Conservation (phyloP, 2,888 invertebrate genomes). For the Chrysotoxum bicinctum region DNA sequence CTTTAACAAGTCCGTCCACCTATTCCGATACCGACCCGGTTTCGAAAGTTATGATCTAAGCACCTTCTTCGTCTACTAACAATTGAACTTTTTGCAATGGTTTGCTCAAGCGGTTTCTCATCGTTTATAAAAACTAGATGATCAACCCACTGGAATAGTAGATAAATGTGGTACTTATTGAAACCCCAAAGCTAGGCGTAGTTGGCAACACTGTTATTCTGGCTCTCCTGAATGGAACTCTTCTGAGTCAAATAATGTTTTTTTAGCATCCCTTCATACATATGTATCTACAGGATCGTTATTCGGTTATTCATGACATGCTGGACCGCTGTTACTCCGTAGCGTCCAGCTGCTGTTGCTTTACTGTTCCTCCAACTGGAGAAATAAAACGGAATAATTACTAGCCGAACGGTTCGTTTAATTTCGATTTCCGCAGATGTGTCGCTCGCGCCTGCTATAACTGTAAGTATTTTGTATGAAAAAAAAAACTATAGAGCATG, state of each 20-base stretch:
- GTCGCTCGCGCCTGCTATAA: constrained; percentile 27
- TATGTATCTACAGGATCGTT: constrained; percentile 45
- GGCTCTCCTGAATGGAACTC: background rate
- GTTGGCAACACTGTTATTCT: background rate
- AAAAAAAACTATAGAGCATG: background rate
- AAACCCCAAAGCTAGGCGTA: no score
- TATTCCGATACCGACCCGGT: no score
- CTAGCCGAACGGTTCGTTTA: constrained; percentile 71
- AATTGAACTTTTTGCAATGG: no score
- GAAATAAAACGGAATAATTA: constrained; percentile 69
- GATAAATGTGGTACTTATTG: no score
- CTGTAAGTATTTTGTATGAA: background rate
- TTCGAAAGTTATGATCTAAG: no score
- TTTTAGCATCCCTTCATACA: constrained; percentile 5
- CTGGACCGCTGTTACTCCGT: constrained; percentile 17
- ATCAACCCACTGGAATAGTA: no score
- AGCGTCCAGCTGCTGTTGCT: constrained; percentile 5
- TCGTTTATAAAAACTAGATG: no score
- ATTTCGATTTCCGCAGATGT: constrained; percentile 71
- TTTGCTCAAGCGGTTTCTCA: no score
- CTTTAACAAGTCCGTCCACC: no score
- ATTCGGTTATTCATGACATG: constrained; percentile 67
- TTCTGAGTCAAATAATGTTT: constrained; percentile 33
- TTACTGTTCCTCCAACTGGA: constrained; percentile 26
- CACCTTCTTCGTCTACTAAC: no score